A percentile compares a stretch with the other conserved stretches of the same genome.
Evolutionary conservation across 2,888 invertebrate genomes (phyloP).

Genomic region (Seladonia tumulorum): DNA sequence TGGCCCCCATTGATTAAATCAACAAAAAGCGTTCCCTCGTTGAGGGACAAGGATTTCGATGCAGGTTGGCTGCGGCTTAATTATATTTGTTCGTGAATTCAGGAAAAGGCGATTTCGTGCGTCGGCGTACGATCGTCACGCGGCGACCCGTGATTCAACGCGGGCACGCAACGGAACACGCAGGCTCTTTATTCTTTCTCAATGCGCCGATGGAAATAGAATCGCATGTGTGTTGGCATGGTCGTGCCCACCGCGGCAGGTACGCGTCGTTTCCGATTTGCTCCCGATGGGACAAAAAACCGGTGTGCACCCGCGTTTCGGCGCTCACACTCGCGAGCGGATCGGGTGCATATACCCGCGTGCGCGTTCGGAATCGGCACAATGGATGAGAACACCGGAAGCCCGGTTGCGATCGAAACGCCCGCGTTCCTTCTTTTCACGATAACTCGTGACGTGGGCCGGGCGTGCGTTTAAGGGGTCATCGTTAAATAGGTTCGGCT

Average conservation of each 20-base stretch:
- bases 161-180: slow-evolving; percentile 43
- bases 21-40: not conserved
- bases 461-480: slow-evolving; percentile 17
- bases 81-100: not conserved
- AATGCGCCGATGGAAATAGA: slow-evolving; percentile 56
- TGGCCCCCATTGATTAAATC: not conserved
- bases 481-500: slow-evolving; percentile 20
- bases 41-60: not conserved
- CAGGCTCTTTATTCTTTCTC: slow-evolving; percentile 49
- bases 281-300: slow-evolving; percentile 29
- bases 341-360: not conserved
- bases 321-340: not conserved
- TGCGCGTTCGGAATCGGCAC: slow-evolving; percentile 1
- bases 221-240: slow-evolving; percentile 52
- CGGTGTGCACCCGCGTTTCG: slow-evolving; percentile 36
- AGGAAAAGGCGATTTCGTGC: not conserved
- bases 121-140: not conserved
- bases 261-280: slow-evolving; percentile 61
- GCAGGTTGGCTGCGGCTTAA: not conserved
- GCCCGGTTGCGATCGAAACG: slow-evolving; percentile 45
- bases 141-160: slow-evolving; percentile 61
- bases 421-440: slow-evolving; percentile 9
- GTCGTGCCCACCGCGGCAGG: slow-evolving; percentile 36
- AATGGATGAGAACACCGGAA: slow-evolving; percentile 53
- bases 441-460: slow-evolving; percentile 1